Evolutionary conservation across 2,113 vertebrate genomes (phyloP).

Genomic region (Amphiprion ocellaris): DNA sequence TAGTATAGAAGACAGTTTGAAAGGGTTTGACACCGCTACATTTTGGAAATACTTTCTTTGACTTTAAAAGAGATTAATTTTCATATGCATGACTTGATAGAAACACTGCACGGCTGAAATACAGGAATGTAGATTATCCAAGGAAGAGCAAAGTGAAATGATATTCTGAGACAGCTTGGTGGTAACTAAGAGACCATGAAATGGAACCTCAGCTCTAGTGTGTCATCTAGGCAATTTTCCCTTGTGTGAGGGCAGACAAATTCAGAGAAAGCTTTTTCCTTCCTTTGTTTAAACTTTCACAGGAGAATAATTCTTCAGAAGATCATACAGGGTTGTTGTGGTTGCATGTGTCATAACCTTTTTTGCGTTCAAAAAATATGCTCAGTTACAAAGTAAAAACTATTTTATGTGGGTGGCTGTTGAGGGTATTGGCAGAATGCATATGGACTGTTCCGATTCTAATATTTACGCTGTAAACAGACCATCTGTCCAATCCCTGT

Average conservation of each 20-base stretch:
- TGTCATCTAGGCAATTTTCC: constrained; percentile 48
- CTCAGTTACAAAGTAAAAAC: background rate
- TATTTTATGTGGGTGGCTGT: background rate
- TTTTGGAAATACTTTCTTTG: background rate
- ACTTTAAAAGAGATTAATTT: background rate
- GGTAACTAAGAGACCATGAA: constrained; percentile 44
- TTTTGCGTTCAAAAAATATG: background rate
- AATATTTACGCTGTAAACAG: constrained; percentile 41
- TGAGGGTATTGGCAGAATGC: constrained; percentile 4
- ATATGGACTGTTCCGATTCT: constrained; percentile 11
- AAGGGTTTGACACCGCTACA: background rate
- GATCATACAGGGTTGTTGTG: constrained; percentile 11
- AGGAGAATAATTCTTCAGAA: constrained; percentile 1
- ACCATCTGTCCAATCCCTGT: constrained; percentile 38
- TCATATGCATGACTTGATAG: background rate
- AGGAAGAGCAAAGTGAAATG: constrained; percentile 21
- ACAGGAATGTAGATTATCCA: constrained; percentile 1
- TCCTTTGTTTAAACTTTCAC: constrained; percentile 36
- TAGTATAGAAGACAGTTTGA: background rate
- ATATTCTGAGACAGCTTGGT: constrained; percentile 30
- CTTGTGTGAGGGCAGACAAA: constrained; percentile 24
- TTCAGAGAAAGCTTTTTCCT: constrained; percentile 14
- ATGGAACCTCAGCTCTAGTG: constrained; percentile 27
- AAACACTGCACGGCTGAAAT: background rate
- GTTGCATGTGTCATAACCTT: background rate